A percentile compares a stretch with the other conserved stretches of the same genome.
These are phyloP conservation scores for Molanna angustata DNA, from an alignment of 2,888 invertebrate species.

Conservation along the genomic window DNA sequence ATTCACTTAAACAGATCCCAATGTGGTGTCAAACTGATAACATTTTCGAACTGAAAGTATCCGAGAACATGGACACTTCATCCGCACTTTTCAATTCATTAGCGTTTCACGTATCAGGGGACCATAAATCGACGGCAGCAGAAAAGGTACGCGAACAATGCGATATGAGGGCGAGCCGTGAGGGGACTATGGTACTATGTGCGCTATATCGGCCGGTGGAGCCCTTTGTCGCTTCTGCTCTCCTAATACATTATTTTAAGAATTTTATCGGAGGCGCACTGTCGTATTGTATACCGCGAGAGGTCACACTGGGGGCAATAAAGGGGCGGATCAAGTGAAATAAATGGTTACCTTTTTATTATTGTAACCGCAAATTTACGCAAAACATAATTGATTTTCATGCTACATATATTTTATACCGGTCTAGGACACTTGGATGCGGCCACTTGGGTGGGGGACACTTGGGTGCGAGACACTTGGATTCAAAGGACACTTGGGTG, in stretches of 20 bases:
- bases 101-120: slow-evolving; percentile 31
- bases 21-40: too few relatives aligned
- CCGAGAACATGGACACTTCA: slow-evolving; percentile 23
- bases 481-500: too few relatives aligned
- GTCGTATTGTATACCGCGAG: slow-evolving; percentile 32
- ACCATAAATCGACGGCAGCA: slow-evolving; percentile 29
- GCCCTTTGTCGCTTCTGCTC: slow-evolving; percentile 25
- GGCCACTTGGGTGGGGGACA: too few relatives aligned
- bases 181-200: slow-evolving; percentile 5
- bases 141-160: slow-evolving; percentile 27
- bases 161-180: slow-evolving; percentile 5
- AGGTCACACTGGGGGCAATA: slow-evolving; percentile 29
- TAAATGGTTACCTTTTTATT: too few relatives aligned
- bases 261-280: slow-evolving; percentile 32
- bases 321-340: slow-evolving; percentile 20
- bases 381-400: too few relatives aligned
- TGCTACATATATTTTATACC: too few relatives aligned
- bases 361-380: too few relatives aligned
- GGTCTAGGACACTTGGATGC: too few relatives aligned
- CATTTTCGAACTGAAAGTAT: slow-evolving; percentile 6
- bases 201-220: slow-evolving; percentile 25
- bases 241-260: slow-evolving; percentile 33
- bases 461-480: too few relatives aligned
- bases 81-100: slow-evolving; percentile 32
- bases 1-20: too few relatives aligned